These are phyloP conservation scores for Macrocentrus cingulum DNA, from an alignment of 1,140 invertebrate genomes.

Conservation along the genomic window DNA sequence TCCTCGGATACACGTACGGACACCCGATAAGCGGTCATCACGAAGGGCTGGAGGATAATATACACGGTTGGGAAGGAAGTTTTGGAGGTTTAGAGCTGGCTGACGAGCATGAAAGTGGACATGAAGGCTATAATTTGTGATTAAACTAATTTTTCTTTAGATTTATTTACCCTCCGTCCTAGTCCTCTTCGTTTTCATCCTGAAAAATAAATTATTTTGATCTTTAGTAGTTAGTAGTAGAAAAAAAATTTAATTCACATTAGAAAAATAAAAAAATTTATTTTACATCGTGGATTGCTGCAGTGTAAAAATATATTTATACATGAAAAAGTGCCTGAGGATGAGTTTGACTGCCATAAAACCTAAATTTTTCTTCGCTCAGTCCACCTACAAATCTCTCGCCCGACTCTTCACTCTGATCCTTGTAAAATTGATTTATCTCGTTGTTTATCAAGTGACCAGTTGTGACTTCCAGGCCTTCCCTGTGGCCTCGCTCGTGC, in stretches of 20 bases:
- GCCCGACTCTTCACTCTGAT: constrained; percentile 42
- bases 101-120: constrained; percentile 45
- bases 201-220: not conserved
- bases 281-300: too few species aligned
- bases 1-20: constrained; percentile 50
- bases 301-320: not conserved
- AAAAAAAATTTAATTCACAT: too few species aligned
- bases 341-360: not conserved
- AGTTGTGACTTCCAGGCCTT: constrained; percentile 32
- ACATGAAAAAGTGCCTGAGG: not conserved
- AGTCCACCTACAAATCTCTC: constrained; percentile 44
- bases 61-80: constrained; percentile 5
- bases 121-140: constrained; percentile 34
- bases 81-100: constrained; percentile 40
- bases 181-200: constrained; percentile 1
- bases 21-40: constrained; percentile 44
- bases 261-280: constrained; percentile 9
- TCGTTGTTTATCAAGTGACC: constrained; percentile 42
- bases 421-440: constrained; percentile 43
- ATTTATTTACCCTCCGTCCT: not conserved
- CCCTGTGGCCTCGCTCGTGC: constrained; percentile 40
- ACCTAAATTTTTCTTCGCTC: constrained; percentile 11
- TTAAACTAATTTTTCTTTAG: not conserved
- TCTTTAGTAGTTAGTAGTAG: too few species aligned
- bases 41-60: constrained; percentile 30